Evolutionary conservation across 2,797 vertebrate species (phyloP), one percentile per base, ranked within the genome.

Genomic region (Thunnus albacares): DNA sequence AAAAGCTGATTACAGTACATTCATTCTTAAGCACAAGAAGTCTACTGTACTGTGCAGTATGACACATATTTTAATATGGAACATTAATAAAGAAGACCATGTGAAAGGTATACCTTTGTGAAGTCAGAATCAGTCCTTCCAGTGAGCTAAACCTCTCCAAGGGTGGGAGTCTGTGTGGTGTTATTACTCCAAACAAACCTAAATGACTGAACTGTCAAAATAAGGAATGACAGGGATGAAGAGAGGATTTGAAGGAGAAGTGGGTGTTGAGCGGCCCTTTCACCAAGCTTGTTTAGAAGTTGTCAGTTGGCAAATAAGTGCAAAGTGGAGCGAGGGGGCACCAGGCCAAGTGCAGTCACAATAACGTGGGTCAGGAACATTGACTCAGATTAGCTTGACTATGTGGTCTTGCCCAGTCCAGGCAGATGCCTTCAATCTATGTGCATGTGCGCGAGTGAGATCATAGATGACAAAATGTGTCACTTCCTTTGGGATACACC

Each of bases 111-210:
- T 38, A 86, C 81, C 75, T 77, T 81, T 70, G 65, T 79, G 75
- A 86, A 83, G 81, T 88, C 77, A 89, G 71, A 91, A 81, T 84
- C 80, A 86, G 58, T 82, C 72, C 81, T 89, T 87, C 84, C 80
- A 87, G 61, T 83, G 72, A 77, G 78, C 77, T 73, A 71, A 88
- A 81, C 53, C 76, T 87, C 81, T 80, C 70, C 45, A 64, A 85
- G 83, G 83, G 76, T 67, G 81, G 87, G 84, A 82, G 84, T 76
- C 74, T 78, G 59, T 65, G 47, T 57, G 56, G 28, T 92, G 92
- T 92, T 93, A 87, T 90, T 80, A 89, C 86, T 92, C 81, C 83
- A 94, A 92, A 92, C 87, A 91, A 90, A 90, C 77, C 64, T 56
- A 80, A 87, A 89, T 71, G 77, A 88, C 66, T 8, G 52, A 87